Base-by-base conservation (phyloP, 2,888 invertebrate genomes). In the Lasioglossum lativentre region DNA sequence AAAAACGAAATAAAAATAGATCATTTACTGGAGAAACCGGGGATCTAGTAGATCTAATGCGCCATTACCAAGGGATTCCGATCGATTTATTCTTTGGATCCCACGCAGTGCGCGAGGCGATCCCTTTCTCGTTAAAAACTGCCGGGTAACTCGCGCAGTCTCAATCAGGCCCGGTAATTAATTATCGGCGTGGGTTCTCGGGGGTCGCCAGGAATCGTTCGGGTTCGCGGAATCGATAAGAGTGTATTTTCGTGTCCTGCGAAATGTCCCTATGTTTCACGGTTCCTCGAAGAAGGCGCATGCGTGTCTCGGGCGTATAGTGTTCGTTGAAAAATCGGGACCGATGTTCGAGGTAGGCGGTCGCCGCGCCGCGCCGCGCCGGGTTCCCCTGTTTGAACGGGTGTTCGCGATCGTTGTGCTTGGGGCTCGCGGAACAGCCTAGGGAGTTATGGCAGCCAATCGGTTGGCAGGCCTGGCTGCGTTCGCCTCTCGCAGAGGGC, bases 281-380 rank as follows among this genome's bases (percentile, higher is more conserved):
- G 59, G 63, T 30, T 38, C 45, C 63, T 47, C 34, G 40, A 42
- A 30, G 52, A 23, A 30, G 59, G 56, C 66, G 77, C 66, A 45
- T 75, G 80, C 63, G 70, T 72, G 45, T 68, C 68, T 30, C 19
- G 5, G 12, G 3, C 40, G n/a, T 40, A n/a, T 14, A 4, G n/a
- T 10, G 40, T 34, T n/a, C 23, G 63, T 30, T 87, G 88, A 90
- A 88, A 89, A 86, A 90, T 85, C 80, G 83, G 14, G 66, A 45
- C 27, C 80, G 83, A 82, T 52, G 78, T 80, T 85, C 89, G 79
- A 86, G 85, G 88, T 89, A 90, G 89, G 89, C 89, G 86, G 89
- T 86, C 89, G 86, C 80, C 40, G 45, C 16, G 16, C 4, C 45
- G 45, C 4, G 16, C 16, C 45, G 16, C 45, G 45, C 16, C 3